Conservation (phyloP, 1,140 invertebrate genomes). For the Laodelphax striatellus region DNA sequence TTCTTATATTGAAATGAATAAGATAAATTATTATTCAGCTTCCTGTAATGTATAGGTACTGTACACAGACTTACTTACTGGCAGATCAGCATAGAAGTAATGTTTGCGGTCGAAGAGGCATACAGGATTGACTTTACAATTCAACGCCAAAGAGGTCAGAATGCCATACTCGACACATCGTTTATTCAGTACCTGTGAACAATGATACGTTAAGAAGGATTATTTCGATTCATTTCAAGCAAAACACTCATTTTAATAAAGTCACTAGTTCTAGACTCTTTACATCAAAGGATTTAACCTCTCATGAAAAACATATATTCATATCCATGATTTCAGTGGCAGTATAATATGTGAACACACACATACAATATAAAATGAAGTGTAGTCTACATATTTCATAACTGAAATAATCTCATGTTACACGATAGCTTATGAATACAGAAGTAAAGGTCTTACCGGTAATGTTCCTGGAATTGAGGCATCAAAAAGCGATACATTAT, state of each 20-base stretch:
- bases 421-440: no score
- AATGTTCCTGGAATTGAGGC: slow-evolving; percentile 85
- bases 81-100: slow-evolving; percentile 97
- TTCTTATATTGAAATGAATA: not conserved
- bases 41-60: not conserved
- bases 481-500: slow-evolving; percentile 80
- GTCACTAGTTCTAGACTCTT: no score
- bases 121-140: slow-evolving; percentile 66
- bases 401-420: no score
- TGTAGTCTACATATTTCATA: no score
- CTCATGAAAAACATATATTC: no score
- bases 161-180: slow-evolving; percentile 82
- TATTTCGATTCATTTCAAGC: not conserved
- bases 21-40: not conserved
- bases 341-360: no score
- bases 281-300: no score
- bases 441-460: slow-evolving; percentile 43
- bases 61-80: slow-evolving; percentile 57
- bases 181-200: slow-evolving; percentile 66
- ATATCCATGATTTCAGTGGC: no score
- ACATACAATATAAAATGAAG: no score
- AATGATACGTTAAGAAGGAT: slow-evolving; percentile 4
- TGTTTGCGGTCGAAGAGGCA: slow-evolving; percentile 96
- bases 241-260: not conserved
- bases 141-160: slow-evolving; percentile 72